Evolutionary conservation across 2,888 invertebrate species (phyloP).

Genomic region (Alsophila aescularia): DNA sequence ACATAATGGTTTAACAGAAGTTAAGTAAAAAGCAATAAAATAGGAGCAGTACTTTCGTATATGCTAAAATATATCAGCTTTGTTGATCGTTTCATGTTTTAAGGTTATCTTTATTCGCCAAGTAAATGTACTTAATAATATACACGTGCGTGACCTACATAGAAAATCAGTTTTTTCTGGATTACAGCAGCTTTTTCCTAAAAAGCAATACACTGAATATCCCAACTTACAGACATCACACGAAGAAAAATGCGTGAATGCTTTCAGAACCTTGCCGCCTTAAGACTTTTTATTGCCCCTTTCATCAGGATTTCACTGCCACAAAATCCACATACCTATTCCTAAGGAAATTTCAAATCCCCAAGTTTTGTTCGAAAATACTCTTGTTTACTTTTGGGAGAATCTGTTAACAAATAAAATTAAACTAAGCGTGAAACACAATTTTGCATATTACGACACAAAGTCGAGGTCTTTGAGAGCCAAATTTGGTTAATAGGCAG

Average conservation of each 20-base stretch:
- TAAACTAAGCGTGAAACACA: conserved; percentile 22
- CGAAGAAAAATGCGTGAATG: conserved; percentile 20
- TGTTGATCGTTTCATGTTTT: neutral
- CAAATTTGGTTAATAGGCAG: neutral
- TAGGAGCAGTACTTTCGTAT: too few relatives aligned
- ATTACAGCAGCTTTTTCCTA: conserved; percentile 7
- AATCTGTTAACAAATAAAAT: conserved; percentile 8
- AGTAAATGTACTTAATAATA: conserved; percentile 2
- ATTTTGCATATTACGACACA: conserved; percentile 16
- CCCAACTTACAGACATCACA: conserved; percentile 9
- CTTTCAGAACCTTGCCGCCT: conserved; percentile 14
- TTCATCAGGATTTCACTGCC: conserved; percentile 9
- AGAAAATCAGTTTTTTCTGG: neutral
- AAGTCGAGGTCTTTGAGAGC: conserved; percentile 2
- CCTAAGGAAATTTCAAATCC: conserved; percentile 3
- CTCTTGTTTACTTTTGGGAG: neutral
- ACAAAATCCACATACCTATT: conserved; percentile 6
- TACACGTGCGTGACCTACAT: conserved; percentile 13
- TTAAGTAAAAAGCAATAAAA: too few relatives aligned
- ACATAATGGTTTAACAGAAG: too few relatives aligned
- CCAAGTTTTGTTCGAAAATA: conserved; percentile 3
- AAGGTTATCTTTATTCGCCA: neutral
- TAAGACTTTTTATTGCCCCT: conserved; percentile 21
- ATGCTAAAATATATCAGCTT: neutral
- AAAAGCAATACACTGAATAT: conserved; percentile 22